A percentile compares a stretch with the other conserved stretches of the same genome.
These are phyloP conservation scores for Andrena minutula DNA, from an alignment of 2,888 invertebrate species.

Conservation along the genomic window DNA sequence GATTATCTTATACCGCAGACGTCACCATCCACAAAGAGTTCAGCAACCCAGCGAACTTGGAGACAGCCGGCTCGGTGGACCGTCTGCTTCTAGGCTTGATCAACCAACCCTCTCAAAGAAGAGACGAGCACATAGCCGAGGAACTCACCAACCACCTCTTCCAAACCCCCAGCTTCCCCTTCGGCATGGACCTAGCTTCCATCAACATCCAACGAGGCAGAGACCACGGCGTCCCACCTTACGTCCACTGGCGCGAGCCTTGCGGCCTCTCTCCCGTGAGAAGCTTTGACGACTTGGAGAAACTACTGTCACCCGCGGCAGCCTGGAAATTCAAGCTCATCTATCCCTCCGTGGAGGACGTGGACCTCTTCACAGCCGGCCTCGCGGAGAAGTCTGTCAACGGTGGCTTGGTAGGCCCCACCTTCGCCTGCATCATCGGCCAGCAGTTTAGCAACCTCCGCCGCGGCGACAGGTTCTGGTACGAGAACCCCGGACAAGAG, in stretches of 20 bases:
- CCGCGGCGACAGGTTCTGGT: conserved; percentile 92
- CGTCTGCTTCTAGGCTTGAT: conserved; percentile 91
- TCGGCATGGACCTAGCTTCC: conserved; percentile 94
- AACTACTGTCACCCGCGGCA: conserved; percentile 89
- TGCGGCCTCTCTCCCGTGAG: conserved; percentile 90
- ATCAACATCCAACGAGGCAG: conserved; percentile 95
- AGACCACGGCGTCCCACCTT: conserved; percentile 94
- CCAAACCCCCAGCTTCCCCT: conserved; percentile 89
- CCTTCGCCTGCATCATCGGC: conserved; percentile 95
- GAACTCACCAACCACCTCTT: conserved; percentile 94
- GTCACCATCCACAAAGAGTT: conserved; percentile 93
- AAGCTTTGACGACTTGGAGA: conserved; percentile 90
- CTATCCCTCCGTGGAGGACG: conserved; percentile 90
- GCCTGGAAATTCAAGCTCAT: conserved; percentile 87
- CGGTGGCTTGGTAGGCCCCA: conserved; percentile 93
- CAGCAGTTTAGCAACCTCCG: conserved; percentile 93
- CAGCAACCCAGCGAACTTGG: conserved; percentile 88
- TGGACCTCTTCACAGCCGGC: conserved; percentile 94
- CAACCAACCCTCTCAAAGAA: conserved; percentile 91
- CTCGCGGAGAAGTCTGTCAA: conserved; percentile 93
- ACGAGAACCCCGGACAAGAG: conserved; percentile 91
- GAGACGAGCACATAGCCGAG: conserved; percentile 93
- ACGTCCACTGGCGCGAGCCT: conserved; percentile 92
- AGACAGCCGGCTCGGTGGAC: conserved; percentile 92
- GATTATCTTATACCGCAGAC: conserved; percentile 85